phyloP scores from a whole-genome alignment of 2,888 invertebrate species.

The Dicycla oo region DNA sequence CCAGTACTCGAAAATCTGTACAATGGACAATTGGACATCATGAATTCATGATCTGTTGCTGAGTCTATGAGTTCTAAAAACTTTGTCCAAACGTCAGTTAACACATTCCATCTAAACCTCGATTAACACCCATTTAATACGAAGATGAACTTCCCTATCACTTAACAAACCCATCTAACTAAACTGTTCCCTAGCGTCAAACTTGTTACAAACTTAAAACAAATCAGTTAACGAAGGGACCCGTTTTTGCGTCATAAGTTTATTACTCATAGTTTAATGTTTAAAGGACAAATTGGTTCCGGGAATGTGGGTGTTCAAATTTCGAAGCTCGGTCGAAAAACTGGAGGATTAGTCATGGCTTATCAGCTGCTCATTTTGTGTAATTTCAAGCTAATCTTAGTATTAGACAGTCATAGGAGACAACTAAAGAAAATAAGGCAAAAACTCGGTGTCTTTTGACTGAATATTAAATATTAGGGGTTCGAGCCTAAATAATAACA shows the following conservation, averaged over 20 bases:
- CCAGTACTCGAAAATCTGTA: background rate
- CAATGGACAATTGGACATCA: background rate
- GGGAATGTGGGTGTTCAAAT: slow-evolving; percentile 56
- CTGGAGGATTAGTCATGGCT: slow-evolving; percentile 13
- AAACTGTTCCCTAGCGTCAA: slow-evolving; percentile 36
- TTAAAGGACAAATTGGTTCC: slow-evolving; percentile 69
- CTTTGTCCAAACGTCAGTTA: slow-evolving; percentile 22
- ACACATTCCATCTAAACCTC: slow-evolving; percentile 19
- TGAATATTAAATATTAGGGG: background rate
- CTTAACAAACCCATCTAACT: slow-evolving; percentile 50
- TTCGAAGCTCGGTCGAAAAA: slow-evolving; percentile 25
- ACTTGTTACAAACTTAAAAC: slow-evolving; percentile 27
- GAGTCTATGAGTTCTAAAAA: background rate
- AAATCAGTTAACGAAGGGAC: slow-evolving; percentile 31
- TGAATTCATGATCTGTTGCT: background rate
- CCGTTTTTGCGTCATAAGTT: slow-evolving; percentile 60
- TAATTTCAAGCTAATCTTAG: slow-evolving; percentile 25
- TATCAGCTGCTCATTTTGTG: slow-evolving; percentile 42
- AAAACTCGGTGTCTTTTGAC: background rate
- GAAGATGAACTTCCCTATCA: slow-evolving; percentile 47
- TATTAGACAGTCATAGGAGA: background rate
- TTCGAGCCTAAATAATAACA: no score
- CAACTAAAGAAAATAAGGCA: background rate
- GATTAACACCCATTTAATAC: slow-evolving; percentile 52
- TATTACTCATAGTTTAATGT: slow-evolving; percentile 64